These are phyloP conservation scores for Zosterops pallidus DNA, from an alignment of 2,113 vertebrate genomes.

Conservation along the genomic window DNA sequence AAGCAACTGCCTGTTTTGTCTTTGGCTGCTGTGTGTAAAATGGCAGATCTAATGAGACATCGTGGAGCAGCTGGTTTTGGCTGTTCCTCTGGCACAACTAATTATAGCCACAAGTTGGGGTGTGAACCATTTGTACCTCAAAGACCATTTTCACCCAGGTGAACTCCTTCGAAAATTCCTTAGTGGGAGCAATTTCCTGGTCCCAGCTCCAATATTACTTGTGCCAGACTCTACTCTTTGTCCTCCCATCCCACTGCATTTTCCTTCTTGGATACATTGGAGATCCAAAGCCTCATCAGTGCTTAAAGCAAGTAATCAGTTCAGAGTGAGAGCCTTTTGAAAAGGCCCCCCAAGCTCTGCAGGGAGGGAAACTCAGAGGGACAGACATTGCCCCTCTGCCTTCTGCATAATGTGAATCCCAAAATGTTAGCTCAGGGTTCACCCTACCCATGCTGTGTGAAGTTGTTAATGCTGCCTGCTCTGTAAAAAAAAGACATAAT, in stretches of 20 bases:
- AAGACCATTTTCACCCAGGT: conserved; percentile 32
- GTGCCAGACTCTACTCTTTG: background rate
- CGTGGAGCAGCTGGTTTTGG: conserved; percentile 66
- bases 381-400: background rate
- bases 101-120: conserved; percentile 47
- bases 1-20: conserved; percentile 64
- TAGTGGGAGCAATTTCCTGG: background rate
- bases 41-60: conserved; percentile 71
- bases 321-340: background rate
- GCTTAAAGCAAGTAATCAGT: background rate
- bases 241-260: background rate
- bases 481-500: background rate
- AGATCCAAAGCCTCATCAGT: background rate
- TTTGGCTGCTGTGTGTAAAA: conserved; percentile 60
- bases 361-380: background rate
- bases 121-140: conserved; percentile 9
- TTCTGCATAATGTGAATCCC: background rate
- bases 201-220: background rate
- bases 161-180: conserved; percentile 44
- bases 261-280: fast-evolving
- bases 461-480: background rate
- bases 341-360: background rate
- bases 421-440: background rate
- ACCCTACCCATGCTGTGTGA: background rate
- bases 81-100: conserved; percentile 60